Conservation (phyloP, 2,797 vertebrate species). For the Phoebastria nigripes region DNA sequence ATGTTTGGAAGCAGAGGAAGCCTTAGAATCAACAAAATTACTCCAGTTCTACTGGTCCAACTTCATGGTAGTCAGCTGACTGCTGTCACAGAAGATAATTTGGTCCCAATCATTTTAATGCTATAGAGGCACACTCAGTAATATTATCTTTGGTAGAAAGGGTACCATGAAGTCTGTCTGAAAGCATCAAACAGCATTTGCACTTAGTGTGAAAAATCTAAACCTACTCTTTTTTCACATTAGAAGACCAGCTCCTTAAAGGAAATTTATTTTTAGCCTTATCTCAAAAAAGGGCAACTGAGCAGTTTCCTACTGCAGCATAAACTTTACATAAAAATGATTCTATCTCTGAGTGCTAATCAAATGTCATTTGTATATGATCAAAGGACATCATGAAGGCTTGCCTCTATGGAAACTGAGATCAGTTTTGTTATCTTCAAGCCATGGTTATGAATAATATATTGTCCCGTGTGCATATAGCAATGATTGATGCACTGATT, state of each 20-base stretch:
- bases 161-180: not conserved
- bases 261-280: constrained; percentile 21
- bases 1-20: not conserved
- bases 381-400: not conserved
- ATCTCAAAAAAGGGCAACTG: not conserved
- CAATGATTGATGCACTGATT: not conserved
- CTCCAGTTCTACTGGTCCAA: not conserved
- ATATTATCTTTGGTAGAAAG: not conserved
- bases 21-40: not conserved
- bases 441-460: constrained; percentile 3
- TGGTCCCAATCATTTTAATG: not conserved
- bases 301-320: not conserved
- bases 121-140: not conserved
- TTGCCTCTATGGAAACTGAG: not conserved
- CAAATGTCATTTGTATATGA: not conserved
- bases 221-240: not conserved
- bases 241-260: not conserved
- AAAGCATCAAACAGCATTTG: not conserved
- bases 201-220: not conserved
- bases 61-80: not conserved
- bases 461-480: not conserved
- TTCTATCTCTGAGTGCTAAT: constrained; percentile 21
- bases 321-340: not conserved
- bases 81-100: not conserved
- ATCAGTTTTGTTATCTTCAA: constrained; percentile 16